Evolutionary conservation across 2,888 invertebrate species (phyloP).

Genomic region (Congeria kusceri): DNA sequence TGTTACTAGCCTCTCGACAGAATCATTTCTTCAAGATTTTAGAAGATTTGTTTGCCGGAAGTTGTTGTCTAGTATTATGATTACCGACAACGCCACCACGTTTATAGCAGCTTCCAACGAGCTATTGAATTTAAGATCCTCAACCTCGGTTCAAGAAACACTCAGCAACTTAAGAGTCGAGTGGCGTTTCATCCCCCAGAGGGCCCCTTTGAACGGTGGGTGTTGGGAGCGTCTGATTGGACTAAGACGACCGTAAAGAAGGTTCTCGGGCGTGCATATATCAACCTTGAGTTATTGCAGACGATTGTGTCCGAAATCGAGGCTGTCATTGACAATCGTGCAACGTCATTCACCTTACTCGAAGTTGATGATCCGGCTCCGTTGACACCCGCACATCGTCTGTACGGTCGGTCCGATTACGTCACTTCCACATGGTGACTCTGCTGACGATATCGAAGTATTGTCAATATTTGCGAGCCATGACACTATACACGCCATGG

Average conservation of each 20-base stretch:
- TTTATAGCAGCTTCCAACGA: background rate
- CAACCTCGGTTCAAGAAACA: background rate
- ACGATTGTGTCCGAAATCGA: too few relatives aligned
- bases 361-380: too few relatives aligned
- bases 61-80: constrained; percentile 8
- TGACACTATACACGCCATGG: too few relatives aligned
- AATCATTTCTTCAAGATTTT: constrained; percentile 43
- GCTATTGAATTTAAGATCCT: background rate
- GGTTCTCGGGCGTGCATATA: constrained; percentile 1
- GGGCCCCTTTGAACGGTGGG: constrained; percentile 1
- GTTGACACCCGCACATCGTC: too few relatives aligned
- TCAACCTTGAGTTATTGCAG: constrained; percentile 19
- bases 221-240: constrained; percentile 4
- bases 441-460: too few relatives aligned
- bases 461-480: too few relatives aligned
- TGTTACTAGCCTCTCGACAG: constrained; percentile 21
- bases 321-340: too few relatives aligned
- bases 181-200: background rate
- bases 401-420: too few relatives aligned
- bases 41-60: constrained; percentile 18
- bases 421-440: too few relatives aligned
- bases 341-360: too few relatives aligned
- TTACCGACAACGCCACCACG: constrained; percentile 1
- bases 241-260: background rate
- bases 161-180: background rate